Percentiles rank a stretch among this genome's conserved stretches.
phyloP scores from a whole-genome alignment of 92 coral and sea anemone species.

The Phenganax subtilis region DNA sequence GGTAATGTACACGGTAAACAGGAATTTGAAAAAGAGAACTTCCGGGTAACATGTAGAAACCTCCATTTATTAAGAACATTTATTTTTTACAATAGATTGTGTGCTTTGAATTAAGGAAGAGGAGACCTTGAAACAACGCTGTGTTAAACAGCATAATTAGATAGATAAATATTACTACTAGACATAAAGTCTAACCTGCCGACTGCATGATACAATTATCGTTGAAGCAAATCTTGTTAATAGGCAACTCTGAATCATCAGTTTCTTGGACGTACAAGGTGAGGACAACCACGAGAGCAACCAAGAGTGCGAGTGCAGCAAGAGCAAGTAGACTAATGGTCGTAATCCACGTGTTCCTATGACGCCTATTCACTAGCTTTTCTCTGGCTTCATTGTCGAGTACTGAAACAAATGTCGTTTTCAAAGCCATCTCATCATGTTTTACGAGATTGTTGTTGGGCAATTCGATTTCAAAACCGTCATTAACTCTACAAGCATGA shows the following conservation, averaged over 20 bases:
- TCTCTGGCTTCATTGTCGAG: not conserved
- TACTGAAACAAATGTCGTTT: conserved; percentile 14
- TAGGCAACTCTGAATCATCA: not conserved
- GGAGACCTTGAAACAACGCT: not conserved
- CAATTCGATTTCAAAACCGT: not conserved
- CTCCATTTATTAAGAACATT: too few species aligned
- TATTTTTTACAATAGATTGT: too few species aligned
- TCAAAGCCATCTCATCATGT: conserved; percentile 18
- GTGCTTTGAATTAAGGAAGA: too few species aligned
- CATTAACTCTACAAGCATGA: not conserved
- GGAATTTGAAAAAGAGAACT: too few species aligned
- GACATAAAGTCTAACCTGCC: conserved; percentile 4
- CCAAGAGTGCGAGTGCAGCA: not conserved
- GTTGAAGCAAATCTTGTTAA: conserved; percentile 5
- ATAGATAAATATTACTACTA: not conserved
- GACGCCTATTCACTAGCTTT: not conserved
- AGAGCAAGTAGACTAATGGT: not conserved
- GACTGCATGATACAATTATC: conserved; percentile 12
- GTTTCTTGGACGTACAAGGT: conserved; percentile 16
- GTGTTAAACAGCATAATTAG: not conserved
- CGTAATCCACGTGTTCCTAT: not conserved
- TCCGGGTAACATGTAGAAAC: too few species aligned
- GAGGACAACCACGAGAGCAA: conserved; percentile 5
- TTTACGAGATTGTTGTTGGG: not conserved
- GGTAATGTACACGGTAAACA: too few species aligned